Evolutionary conservation across 1,140 invertebrate species (phyloP), one percentile per base, ranked within the genome.

Genomic region (Tetraneura akinire): DNA sequence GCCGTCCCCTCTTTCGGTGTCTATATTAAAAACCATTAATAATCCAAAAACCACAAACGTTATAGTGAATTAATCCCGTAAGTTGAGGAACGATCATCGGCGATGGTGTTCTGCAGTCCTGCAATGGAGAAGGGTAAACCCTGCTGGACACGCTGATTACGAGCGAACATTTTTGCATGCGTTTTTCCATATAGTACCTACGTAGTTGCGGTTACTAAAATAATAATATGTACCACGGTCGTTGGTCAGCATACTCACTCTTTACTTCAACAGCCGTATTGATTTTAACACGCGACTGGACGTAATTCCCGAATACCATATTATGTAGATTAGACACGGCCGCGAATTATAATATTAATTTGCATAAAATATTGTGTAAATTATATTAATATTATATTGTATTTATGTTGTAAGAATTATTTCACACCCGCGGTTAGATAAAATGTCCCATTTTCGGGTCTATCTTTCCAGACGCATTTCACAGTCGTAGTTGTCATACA

Each of bases 11-110:
- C 74, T 32, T 68, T 47, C 42, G 14, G 5, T 60, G 13, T 3
- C 55, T 8, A 8, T 78, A 78, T 78, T 76, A 78, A 78, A 78
- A 78, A 60, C 53, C 74, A 78, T 78, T 78, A 78, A 78, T 78
- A 78, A 78, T 78, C 74, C 51, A 47, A 78, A 78, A 78, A 60
- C 71, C 71, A 13, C 71, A 32, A 26, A 62, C 37, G 62, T 78
- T 26, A 62, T 78, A 78, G 55, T 47, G 55, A 78, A 78, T 78
- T 78, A 78, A 78, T 60, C 53, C 51, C 29, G 29, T 10, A 23
- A 57, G 29, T 57, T 16, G 51, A 53, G 29, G 47, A 21, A 55
- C 29, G 21, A 51, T 11, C n/a, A 51, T 71, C 68, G 45, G 47
- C n/a, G n/a, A n/a, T 26, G 68, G n/a, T 71, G 11, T 49, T 37